Base-by-base conservation (phyloP, 2,113 vertebrate species). In the Siphamia tubifer region DNA sequence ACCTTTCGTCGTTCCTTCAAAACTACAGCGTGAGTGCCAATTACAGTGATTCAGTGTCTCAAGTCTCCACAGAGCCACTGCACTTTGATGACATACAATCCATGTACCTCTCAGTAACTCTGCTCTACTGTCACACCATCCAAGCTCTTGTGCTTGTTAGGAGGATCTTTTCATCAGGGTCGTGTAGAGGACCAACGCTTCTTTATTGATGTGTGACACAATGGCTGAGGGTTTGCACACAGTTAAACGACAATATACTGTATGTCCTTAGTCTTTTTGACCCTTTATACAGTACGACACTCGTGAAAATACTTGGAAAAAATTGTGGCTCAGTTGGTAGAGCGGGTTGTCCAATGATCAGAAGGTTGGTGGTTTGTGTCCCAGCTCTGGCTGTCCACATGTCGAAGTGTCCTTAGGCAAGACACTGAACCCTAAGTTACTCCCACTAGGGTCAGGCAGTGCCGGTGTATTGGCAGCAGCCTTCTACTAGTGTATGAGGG, bases 91-190 rank as follows among this genome's bases (percentile, higher is more conserved):
- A 77, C 75, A 69, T 35, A 52, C 45, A 40, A 34, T 69, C 58
- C 12, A 38, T 10, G 3, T 7, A 21, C 7, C 6, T 40, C 54
- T 56, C 55, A 16, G 47, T 53, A 48, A 48, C 36, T 40, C 32
- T 45, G 40, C 58, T 36, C 36, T 42, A 0, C 39, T 73, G 69
- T 83, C 75, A 67, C 40, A 35, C 19, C 40, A 2, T 30, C 19
- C 42, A 66, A 39, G 31, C 39, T 2, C 31, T 19, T 16, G 17
- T 62, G 68, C 75, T 83, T 77, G 75, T 83, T 85, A 77, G 71
- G 35, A 27, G 28, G 17, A 51, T 48, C 47, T 17, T 38, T 61
- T 64, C 21, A 38, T 34, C 19, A 2, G 48, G 67, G 39, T 73
- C 43, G 32, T 19, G 5, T 20, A 34, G 11, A 53, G 21, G 53